phyloP scores from a whole-genome alignment of 2,888 invertebrate species.

The Teleiodes luculella region DNA sequence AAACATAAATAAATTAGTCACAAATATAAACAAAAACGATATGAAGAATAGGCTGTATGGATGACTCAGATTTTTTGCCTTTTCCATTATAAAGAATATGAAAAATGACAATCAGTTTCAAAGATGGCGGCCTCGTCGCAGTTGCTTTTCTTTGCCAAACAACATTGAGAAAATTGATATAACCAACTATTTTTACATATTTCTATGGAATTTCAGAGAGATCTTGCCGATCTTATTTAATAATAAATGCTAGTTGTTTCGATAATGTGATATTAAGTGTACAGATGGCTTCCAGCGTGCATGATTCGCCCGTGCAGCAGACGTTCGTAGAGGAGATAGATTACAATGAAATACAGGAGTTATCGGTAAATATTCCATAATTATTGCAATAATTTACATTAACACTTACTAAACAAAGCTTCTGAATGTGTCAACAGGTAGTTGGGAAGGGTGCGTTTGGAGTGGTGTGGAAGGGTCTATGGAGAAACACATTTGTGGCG shows the following conservation, averaged over 20 bases:
- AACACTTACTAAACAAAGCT: neutral
- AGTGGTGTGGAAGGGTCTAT: conserved; percentile 93
- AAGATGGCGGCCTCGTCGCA: conserved; percentile 77
- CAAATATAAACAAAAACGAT: too few relatives aligned
- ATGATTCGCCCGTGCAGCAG: conserved; percentile 72
- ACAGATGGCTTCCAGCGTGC: conserved; percentile 76
- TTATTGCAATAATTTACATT: neutral
- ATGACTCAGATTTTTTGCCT: too few relatives aligned
- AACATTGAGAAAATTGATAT: conserved; percentile 67
- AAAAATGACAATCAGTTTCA: too few relatives aligned
- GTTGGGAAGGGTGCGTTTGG: conserved; percentile 97
- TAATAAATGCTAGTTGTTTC: conserved; percentile 57
- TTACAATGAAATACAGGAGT: conserved; percentile 85
- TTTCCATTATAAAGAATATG: too few relatives aligned
- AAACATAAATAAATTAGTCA: too few relatives aligned
- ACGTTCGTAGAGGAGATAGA: conserved; percentile 87
- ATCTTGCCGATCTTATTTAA: conserved; percentile 37
- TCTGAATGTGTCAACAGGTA: conserved; percentile 75
- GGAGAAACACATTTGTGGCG: conserved; percentile 92
- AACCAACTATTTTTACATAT: conserved; percentile 53
- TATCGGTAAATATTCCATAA: conserved; percentile 79
- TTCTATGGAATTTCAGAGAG: conserved; percentile 40
- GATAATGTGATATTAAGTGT: conserved; percentile 75
- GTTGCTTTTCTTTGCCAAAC: conserved; percentile 75
- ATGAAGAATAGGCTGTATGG: too few relatives aligned